Evolutionary conservation across 2,888 invertebrate species (phyloP), one percentile per base, ranked within the genome.

Genomic region (Hedychridium roseum): DNA sequence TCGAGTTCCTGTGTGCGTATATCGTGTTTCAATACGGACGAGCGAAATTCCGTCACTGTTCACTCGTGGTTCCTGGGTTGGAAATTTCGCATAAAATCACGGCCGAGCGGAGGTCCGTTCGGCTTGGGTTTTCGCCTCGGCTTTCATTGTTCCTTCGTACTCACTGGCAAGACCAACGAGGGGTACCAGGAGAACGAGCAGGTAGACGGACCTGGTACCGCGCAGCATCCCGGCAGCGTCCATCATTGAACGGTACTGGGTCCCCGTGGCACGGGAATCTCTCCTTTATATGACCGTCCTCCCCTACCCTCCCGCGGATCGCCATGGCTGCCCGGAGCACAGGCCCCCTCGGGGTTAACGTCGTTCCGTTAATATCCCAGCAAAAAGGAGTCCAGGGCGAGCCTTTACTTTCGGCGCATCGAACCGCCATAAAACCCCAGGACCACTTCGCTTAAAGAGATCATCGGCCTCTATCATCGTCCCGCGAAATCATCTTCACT

Each of bases 231-330:
- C 70, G 59, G 64, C 70, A 63, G 68, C 56, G 68, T 68, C 73
- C 72, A 76, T 75, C 74, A 74, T 75, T 73, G 70, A 73, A 70
- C 73, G 70, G 72, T 71, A 77, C 77, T 77, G 74, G 74, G 72
- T 70, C 73, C 68, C 73, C 63, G 64, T 70, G 66, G 69, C 66
- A 68, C 63, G 58, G 70, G 69, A 66, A 73, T 69, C 72, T 68
- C 75, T 71, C 71, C 74, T 77, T 76, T 77, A 77, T 77, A 77
- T 70, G 59, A 54, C 55, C 47, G 53, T 57, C 68, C n/a, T n/a
- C n/a, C 59, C 67, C 68, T 64, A 50, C 54, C 64, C 53, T 57
- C 50, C 54, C 32, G 37, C 16, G 12, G 43, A 34, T 16, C 36
- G 43, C 26, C 28, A 27, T 18, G 23, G 38, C 38, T 34, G 30